Evolutionary conservation across 2,888 invertebrate species (phyloP).

Genomic region (Amphimallon solstitiale): DNA sequence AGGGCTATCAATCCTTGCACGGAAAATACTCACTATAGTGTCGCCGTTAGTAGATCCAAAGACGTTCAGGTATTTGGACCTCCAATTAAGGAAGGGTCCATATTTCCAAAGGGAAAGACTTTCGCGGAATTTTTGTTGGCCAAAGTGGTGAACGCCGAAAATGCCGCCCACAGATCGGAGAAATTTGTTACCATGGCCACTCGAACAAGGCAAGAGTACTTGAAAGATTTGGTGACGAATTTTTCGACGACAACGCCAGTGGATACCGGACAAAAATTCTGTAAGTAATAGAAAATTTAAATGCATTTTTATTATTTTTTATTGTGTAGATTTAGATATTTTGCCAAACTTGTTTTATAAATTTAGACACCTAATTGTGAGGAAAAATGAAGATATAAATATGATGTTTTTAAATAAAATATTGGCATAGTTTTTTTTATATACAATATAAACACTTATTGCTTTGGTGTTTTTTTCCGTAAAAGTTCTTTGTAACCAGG

Average conservation of each 20-base stretch:
- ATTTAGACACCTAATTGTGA: no score
- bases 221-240: slow-evolving; percentile 91
- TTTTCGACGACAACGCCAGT: slow-evolving; percentile 83
- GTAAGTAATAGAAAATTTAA: slow-evolving; percentile 68
- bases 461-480: no score
- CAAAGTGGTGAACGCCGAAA: slow-evolving; percentile 97
- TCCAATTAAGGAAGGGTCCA: slow-evolving; percentile 87
- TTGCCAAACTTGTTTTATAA: no score
- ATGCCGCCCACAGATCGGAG: slow-evolving; percentile 94
- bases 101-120: slow-evolving; percentile 88
- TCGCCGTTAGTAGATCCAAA: slow-evolving; percentile 57
- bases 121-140: slow-evolving; percentile 95
- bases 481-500: no score
- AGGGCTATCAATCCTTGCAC: slow-evolving; percentile 90
- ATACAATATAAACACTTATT: no score
- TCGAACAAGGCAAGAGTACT: slow-evolving; percentile 92
- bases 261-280: slow-evolving; percentile 88
- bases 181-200: slow-evolving; percentile 98
- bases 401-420: no score
- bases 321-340: no score
- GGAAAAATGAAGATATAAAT: no score
- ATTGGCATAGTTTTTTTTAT: no score
- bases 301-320: no score
- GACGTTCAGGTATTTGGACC: slow-evolving; percentile 81
- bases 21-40: slow-evolving; percentile 88